A percentile compares a stretch with the other conserved stretches of the same genome.
phyloP scores from a whole-genome alignment of 2,797 vertebrate species.

The Gymnopithys bicolor region DNA sequence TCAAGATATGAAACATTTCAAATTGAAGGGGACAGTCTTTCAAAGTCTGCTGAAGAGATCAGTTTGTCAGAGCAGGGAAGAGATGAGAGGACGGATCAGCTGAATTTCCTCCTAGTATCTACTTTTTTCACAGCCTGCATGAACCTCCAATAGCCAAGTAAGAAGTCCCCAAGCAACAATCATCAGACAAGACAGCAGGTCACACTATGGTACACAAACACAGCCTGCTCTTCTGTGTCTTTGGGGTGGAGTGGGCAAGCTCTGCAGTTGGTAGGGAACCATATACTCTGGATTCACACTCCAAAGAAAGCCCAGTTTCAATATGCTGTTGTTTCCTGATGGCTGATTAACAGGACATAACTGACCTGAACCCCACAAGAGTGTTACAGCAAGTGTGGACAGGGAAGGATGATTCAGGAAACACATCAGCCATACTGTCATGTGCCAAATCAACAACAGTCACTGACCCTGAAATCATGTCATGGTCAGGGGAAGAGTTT shows the following conservation, averaged over 20 bases:
- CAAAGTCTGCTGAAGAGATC: background rate
- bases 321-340: background rate
- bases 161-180: background rate
- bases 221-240: background rate
- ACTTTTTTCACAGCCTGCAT: background rate
- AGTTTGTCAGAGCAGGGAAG: background rate
- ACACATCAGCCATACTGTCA: background rate
- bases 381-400: background rate
- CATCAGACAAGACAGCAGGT: background rate
- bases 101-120: background rate
- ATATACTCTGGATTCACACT: background rate
- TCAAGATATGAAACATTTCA: background rate
- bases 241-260: background rate
- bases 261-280: background rate
- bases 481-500: background rate
- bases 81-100: background rate
- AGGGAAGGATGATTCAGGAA: background rate
- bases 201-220: background rate
- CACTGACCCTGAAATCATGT: background rate
- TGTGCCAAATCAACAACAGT: background rate
- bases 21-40: background rate
- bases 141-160: background rate
- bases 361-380: background rate
- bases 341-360: background rate
- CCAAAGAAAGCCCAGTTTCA: background rate